Percentiles rank a stretch among this genome's conserved stretches.
Conservation (phyloP, 2,888 invertebrate genomes). For the Rhagonycha lutea region DNA sequence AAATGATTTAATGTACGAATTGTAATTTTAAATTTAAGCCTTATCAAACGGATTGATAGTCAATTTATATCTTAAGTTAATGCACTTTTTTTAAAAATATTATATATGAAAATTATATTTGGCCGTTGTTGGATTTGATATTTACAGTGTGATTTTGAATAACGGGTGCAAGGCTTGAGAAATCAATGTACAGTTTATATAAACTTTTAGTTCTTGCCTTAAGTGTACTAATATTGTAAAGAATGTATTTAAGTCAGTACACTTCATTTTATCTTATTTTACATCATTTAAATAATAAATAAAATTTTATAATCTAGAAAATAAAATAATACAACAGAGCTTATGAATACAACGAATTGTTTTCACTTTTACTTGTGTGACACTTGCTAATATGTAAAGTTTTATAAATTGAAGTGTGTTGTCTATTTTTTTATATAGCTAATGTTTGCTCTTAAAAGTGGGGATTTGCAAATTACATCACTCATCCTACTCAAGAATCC, state of each 20-base stretch:
- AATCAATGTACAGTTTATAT: slow-evolving; percentile 27
- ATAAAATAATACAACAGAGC: slow-evolving; percentile 14
- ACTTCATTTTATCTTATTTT: slow-evolving; percentile 12
- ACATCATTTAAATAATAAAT: neutral
- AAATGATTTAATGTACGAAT: neutral
- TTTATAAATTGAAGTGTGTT: slow-evolving; percentile 18
- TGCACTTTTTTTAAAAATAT: slow-evolving; percentile 15
- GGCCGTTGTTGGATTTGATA: slow-evolving; percentile 28
- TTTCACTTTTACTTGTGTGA: slow-evolving; percentile 1
- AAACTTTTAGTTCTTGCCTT: slow-evolving; percentile 25
- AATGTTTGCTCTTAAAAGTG: slow-evolving; percentile 6
- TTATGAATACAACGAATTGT: slow-evolving; percentile 28
- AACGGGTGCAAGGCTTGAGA: slow-evolving; percentile 23
- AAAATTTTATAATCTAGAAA: neutral
- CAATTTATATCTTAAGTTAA: slow-evolving; percentile 24
- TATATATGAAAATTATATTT: slow-evolving; percentile 4
- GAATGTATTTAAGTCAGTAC: slow-evolving; percentile 9
- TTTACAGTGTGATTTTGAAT: slow-evolving; percentile 23
- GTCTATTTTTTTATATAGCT: slow-evolving; percentile 1
- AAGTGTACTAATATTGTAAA: slow-evolving; percentile 23
- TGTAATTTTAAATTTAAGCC: neutral
- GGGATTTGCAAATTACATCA: slow-evolving; percentile 4
- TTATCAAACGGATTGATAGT: slow-evolving; percentile 17
- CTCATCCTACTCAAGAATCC: neutral
- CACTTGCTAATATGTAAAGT: slow-evolving; percentile 6